Evolutionary conservation across 2,113 vertebrate genomes (phyloP).

Genomic region (Mystacornis crossleyi): DNA sequence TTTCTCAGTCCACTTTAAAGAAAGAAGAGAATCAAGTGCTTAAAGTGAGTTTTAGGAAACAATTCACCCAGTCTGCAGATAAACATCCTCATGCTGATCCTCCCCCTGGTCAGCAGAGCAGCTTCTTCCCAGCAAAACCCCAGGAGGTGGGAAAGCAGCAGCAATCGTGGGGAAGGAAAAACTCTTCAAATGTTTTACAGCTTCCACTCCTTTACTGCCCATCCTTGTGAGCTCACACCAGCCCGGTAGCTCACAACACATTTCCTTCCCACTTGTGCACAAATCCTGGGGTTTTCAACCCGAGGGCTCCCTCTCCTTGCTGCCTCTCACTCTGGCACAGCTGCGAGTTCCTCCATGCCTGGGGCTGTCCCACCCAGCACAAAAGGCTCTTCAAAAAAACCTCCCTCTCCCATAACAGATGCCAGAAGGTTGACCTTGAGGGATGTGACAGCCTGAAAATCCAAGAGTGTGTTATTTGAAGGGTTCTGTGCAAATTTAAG

Average conservation of each 20-base stretch:
- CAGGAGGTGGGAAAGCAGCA: not conserved
- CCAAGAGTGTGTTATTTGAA: not conserved
- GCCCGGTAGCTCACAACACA: rapidly evolving
- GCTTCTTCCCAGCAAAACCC: not conserved
- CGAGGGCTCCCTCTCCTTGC: not conserved
- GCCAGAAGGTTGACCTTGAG: not conserved
- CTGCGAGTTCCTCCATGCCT: not conserved
- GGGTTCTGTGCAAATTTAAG: not conserved
- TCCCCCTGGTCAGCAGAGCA: not conserved
- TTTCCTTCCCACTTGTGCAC: not conserved
- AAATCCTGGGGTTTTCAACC: not conserved
- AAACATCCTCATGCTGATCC: not conserved
- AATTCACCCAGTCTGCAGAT: not conserved
- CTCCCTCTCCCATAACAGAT: rapidly evolving
- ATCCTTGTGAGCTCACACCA: not conserved
- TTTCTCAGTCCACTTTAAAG: not conserved
- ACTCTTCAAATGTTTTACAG: not conserved
- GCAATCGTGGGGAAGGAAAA: rapidly evolving
- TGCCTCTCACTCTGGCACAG: not conserved
- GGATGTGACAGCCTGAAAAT: not conserved
- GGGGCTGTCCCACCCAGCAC: not conserved
- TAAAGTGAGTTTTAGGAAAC: not conserved
- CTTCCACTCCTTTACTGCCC: not conserved
- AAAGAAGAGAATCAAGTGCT: not conserved
- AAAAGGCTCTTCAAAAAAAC: not conserved